Conservation (phyloP, 2,797 vertebrate genomes). For the Chelidonichthys spinosus region DNA sequence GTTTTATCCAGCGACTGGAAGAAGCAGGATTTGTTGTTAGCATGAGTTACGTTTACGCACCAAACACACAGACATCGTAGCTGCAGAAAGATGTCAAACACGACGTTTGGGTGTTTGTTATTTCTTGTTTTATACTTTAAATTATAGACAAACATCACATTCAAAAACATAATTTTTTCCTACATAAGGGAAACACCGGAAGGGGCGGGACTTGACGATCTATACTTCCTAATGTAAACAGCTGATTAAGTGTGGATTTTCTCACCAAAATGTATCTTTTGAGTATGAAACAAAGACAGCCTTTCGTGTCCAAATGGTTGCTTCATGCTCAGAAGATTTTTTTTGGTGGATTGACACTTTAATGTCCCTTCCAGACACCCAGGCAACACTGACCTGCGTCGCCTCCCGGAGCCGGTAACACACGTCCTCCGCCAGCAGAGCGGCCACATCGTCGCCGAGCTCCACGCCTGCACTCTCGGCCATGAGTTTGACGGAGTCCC, state of each 20-base stretch:
- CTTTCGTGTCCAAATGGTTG: neutral
- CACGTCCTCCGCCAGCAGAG: conserved; percentile 92
- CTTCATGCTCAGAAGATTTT: neutral
- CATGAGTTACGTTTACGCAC: no score
- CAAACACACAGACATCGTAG: no score
- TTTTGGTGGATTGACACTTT: neutral
- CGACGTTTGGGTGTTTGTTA: no score
- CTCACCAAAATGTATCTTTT: no score
- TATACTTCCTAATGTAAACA: neutral
- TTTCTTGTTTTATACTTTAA: no score
- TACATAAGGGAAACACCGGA: no score
- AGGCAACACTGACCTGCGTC: conserved; percentile 83
- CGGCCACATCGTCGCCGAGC: conserved; percentile 89
- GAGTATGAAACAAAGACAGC: neutral
- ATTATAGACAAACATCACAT: no score
- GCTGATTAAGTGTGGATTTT: neutral
- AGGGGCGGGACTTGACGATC: no score
- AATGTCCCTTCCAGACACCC: neutral
- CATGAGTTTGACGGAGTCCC: conserved; percentile 92
- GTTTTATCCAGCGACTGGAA: no score
- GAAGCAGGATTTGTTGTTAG: no score
- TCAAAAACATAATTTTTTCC: no score
- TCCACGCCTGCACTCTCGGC: conserved; percentile 91
- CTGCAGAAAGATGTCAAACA: no score
- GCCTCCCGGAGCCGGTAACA: conserved; percentile 94